These are phyloP conservation scores for Plumapathes pennacea DNA, from an alignment of 92 coral and sea anemone genomes.

Conservation along the genomic window DNA sequence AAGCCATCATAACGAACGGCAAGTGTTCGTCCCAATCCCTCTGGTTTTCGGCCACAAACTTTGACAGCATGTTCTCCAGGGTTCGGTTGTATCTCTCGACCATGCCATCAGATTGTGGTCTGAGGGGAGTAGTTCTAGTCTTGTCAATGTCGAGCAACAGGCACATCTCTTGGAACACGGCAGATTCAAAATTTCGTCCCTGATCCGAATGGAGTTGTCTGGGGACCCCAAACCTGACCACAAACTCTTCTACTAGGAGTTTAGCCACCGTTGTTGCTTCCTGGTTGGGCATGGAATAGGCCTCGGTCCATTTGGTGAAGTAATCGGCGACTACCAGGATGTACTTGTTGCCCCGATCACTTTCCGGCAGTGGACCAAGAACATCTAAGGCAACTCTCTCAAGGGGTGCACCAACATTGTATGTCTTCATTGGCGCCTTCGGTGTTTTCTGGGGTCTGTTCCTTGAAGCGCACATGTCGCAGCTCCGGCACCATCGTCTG, in stretches of 20 bases:
- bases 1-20: too few species aligned
- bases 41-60: too few species aligned
- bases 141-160: too few species aligned
- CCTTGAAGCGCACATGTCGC: slow-evolving; percentile 3
- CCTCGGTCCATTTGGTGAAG: slow-evolving; percentile 6
- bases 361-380: background rate
- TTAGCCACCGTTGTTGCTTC: slow-evolving; percentile 16
- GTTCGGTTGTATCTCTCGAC: too few species aligned
- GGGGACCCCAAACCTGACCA: slow-evolving; percentile 13
- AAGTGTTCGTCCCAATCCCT: too few species aligned
- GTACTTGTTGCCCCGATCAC: slow-evolving; percentile 1
- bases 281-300: slow-evolving; percentile 13
- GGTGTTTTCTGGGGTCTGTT: slow-evolving; percentile 7
- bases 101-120: too few species aligned
- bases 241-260: slow-evolving; percentile 9
- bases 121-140: too few species aligned
- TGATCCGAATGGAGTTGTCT: slow-evolving; percentile 11
- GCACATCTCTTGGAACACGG: too few species aligned
- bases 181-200: too few species aligned
- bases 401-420: slow-evolving; percentile 4
- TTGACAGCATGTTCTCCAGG: too few species aligned
- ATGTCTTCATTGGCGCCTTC: slow-evolving; percentile 6
- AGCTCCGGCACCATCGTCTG: slow-evolving; percentile 11
- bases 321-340: background rate
- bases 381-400: background rate